Evolutionary conservation across 2,797 vertebrate genomes (phyloP).

Genomic region (Psittacula echo): DNA sequence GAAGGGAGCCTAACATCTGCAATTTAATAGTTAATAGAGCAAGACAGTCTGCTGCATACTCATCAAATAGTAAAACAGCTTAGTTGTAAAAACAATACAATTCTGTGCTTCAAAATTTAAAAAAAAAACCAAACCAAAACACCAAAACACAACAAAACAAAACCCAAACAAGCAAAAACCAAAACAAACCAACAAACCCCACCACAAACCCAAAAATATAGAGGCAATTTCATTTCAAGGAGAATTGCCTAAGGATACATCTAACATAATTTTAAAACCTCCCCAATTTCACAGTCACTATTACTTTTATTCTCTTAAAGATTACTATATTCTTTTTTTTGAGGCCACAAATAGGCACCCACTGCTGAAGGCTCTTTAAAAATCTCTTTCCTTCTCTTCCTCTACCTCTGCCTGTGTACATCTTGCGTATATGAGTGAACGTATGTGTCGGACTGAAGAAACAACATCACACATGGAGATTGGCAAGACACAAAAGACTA

Average conservation of each 20-base stretch:
- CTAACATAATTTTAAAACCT: background rate
- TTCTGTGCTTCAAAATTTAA: background rate
- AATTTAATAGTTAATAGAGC: background rate
- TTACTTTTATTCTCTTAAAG: background rate
- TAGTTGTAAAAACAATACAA: background rate
- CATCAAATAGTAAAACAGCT: accelerated
- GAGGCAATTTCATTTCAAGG: background rate
- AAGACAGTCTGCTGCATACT: background rate
- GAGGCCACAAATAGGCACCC: background rate
- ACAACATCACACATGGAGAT: background rate
- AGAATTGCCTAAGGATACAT: background rate
- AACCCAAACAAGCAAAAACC: background rate
- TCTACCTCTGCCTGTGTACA: background rate
- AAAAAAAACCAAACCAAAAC: background rate
- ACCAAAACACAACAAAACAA: background rate
- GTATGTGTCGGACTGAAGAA: background rate
- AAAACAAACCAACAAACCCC: background rate
- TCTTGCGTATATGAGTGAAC: background rate
- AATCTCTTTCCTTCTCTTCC: background rate
- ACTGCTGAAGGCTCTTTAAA: background rate
- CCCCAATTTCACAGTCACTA: background rate
- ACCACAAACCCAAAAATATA: background rate
- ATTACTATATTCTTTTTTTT: background rate
- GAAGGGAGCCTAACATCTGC: background rate
- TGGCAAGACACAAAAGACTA: background rate